Evolutionary conservation across 2,797 vertebrate genomes (phyloP), one percentile per base, ranked within the genome.

Genomic region (Chiroxiphia lanceolata): DNA sequence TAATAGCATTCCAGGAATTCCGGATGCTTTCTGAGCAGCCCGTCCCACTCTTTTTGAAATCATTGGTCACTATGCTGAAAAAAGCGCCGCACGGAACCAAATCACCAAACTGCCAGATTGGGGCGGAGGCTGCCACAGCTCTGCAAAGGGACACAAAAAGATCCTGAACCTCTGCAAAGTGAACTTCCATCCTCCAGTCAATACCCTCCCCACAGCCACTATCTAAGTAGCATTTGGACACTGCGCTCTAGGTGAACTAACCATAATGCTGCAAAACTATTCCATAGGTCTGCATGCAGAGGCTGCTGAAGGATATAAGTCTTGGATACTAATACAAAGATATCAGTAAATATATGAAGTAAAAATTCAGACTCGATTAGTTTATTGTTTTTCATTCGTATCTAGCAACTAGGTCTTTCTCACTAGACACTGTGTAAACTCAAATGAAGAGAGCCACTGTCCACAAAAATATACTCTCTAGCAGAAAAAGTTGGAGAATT

Each of bases 71-170:
- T 80, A 99, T 98, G 96, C 97, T 98, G 97, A 98, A 98, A 96
- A 99, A 99, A 53, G 95, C 90, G 57, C 98, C 98, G 96, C 99
- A 99, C 0, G 98, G 98, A 94, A 99, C 98, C 98, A 99, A 96
- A 86, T 97, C 97, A 42, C 98, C 97, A 96, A 99, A 99, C 95
- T 99, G 99, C 99, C 99, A 99, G 96, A 99, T 99, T 7, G 99
- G 99, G 51, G 99, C 99, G 2, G 99, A 99, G 21, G 99, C 97
- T 67, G 99, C 99, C 92, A 99, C 97, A 94, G 99, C 99, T 90
- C 99, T 99, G 97, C 33, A 89, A 88, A 93, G 14, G 19, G 19
- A 89, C 16, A 82, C 2, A 65, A 64, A 54, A 75, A 59, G 12
- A 64, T 53, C 26, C 38, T 84, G 45, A 94, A 68, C 5, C 3